Conservation (phyloP, 2,797 vertebrate genomes). For the Microchirus variegatus region DNA sequence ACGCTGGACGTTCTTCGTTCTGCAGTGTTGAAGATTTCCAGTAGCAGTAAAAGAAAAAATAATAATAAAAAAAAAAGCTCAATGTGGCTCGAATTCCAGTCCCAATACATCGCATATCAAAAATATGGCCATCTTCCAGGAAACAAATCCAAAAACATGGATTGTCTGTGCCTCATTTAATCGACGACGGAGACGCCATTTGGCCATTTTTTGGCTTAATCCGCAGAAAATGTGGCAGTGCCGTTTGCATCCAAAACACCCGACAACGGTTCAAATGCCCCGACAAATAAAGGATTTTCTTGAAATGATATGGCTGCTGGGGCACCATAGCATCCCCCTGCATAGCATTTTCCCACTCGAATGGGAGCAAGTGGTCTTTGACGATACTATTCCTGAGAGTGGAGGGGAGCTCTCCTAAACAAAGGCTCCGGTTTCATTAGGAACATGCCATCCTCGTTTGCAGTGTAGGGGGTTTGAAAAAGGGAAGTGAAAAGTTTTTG, state of each 20-base stretch:
- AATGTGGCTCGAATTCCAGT: slow-evolving; percentile 52
- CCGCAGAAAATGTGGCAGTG: slow-evolving; percentile 42
- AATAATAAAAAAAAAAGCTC: slow-evolving; percentile 31
- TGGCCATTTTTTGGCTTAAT: slow-evolving; percentile 49
- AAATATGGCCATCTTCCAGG: slow-evolving; percentile 71
- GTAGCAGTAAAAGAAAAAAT: slow-evolving; percentile 11
- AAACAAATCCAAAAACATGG: slow-evolving; percentile 67
- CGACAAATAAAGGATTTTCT: slow-evolving; percentile 53
- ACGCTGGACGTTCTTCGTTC: slow-evolving; percentile 18
- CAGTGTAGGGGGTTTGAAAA: slow-evolving; percentile 84
- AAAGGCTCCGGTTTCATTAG: slow-evolving; percentile 82
- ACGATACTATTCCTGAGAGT: slow-evolving; percentile 85
- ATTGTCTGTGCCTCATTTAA: slow-evolving; percentile 38
- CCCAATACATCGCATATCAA: slow-evolving; percentile 41
- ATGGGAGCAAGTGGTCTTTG: slow-evolving; percentile 79
- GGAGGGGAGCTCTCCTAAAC: slow-evolving; percentile 85
- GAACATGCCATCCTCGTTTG: slow-evolving; percentile 88
- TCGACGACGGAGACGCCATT: slow-evolving; percentile 45
- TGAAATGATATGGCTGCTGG: slow-evolving; percentile 61
- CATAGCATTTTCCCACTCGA: slow-evolving; percentile 68
- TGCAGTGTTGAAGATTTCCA: slow-evolving; percentile 29
- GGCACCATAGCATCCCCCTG: slow-evolving; percentile 71
- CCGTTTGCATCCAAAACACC: slow-evolving; percentile 49
- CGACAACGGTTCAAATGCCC: slow-evolving; percentile 43
- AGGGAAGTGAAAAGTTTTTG: slow-evolving; percentile 88